Evolutionary conservation across 2,888 invertebrate species (phyloP).

Genomic region (Microplitis deprimator): DNA sequence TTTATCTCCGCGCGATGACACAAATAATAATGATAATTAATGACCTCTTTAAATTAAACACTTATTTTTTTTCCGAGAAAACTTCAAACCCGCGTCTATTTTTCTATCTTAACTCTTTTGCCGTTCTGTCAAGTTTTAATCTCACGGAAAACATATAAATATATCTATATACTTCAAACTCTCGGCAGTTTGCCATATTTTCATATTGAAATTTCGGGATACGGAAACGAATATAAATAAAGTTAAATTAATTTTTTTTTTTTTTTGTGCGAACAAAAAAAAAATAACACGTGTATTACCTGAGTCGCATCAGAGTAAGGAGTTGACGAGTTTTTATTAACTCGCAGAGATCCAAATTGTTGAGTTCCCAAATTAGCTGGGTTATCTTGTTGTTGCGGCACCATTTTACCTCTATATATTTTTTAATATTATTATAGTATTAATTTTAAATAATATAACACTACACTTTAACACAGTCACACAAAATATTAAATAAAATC

Average conservation of each 20-base stretch:
- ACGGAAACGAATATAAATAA: slow-evolving; percentile 22
- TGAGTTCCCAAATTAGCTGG: slow-evolving; percentile 78
- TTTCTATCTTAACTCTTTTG: too few species aligned
- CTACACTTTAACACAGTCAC: slow-evolving; percentile 34
- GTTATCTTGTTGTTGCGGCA: slow-evolving; percentile 81
- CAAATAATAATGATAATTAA: too few species aligned
- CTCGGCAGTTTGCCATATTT: slow-evolving; percentile 33
- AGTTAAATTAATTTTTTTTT: neutral
- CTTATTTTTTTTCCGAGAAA: too few species aligned
- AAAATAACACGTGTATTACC: slow-evolving; percentile 74
- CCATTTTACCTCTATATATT: slow-evolving; percentile 73
- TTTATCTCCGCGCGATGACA: too few species aligned
- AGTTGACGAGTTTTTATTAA: slow-evolving; percentile 91
- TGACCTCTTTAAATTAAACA: too few species aligned
- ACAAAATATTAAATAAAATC: slow-evolving; percentile 18
- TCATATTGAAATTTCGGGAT: neutral
- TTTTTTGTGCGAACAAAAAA: neutral
- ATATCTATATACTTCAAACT: slow-evolving; percentile 4
- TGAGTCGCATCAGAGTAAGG: slow-evolving; percentile 99
- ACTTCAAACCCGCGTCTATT: too few species aligned
- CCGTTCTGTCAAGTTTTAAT: too few species aligned
- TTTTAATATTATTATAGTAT: slow-evolving; percentile 48
- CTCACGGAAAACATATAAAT: too few species aligned
- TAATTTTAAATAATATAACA: slow-evolving; percentile 18
- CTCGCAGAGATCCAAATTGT: slow-evolving; percentile 91